Evolutionary conservation across 2,113 vertebrate species (phyloP).

Genomic region (Lipotes vexillifer): DNA sequence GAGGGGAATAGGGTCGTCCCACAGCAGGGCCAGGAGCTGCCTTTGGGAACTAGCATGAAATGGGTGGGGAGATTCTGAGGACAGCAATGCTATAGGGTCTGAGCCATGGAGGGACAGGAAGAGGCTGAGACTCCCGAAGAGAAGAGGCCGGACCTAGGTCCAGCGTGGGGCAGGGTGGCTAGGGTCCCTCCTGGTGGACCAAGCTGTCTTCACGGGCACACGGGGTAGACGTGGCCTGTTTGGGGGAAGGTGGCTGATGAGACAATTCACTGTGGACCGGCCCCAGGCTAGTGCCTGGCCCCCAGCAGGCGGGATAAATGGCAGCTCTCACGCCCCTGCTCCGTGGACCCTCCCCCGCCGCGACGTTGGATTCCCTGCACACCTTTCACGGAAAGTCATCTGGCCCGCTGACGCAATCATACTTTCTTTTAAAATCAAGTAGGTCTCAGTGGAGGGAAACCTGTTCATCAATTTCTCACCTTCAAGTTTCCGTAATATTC

Average conservation of each 20-base stretch:
- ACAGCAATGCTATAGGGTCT: neutral
- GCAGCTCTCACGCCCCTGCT: neutral
- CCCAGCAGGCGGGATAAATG: no score
- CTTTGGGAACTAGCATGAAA: neutral
- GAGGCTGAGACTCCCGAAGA: neutral
- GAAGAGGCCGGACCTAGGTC: neutral
- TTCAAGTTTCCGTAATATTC: accelerated
- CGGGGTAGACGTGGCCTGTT: accelerated
- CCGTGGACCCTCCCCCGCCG: accelerated
- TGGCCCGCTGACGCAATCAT: accelerated
- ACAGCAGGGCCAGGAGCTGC: neutral
- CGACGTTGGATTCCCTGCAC: neutral
- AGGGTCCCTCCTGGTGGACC: neutral
- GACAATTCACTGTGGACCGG: neutral
- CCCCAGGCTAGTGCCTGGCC: neutral
- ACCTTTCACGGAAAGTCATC: no score
- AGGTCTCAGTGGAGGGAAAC: accelerated
- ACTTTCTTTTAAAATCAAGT: neutral
- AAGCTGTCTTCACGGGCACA: neutral
- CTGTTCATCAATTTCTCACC: accelerated
- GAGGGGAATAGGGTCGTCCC: no score
- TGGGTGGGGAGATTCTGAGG: neutral
- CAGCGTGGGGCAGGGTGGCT: neutral
- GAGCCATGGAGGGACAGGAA: no score
- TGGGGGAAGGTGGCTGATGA: neutral